Evolutionary conservation across 2,888 invertebrate species (phyloP), one percentile per base, ranked within the genome.

Genomic region (Agriopis marginaria): DNA sequence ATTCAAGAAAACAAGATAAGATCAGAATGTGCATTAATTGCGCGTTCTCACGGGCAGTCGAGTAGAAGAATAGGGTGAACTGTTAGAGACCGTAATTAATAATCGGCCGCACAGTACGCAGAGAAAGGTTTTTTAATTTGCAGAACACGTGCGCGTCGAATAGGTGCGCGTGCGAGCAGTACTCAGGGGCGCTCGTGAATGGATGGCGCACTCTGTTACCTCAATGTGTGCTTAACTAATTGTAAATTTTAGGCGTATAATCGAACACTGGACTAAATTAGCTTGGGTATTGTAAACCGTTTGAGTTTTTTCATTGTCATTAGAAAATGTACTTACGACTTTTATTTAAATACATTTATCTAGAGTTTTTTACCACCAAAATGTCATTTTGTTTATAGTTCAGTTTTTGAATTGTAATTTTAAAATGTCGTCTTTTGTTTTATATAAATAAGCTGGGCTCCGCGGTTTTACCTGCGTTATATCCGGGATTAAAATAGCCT

Each of bases 81-180:
- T 32, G 84, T 80, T 47, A 12, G 47, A 49, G 59, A 81, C 82
- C 83, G 86, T 91, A 87, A 91, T 90, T 90, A 91, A 91, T 89
- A 89, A 86, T 85, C 85, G 83, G 82, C 79, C 82, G 78, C 80
- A 75, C 78, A 73, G 81, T 79, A 81, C 63, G 64, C 64, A 71
- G 68, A 83, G 61, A 90, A 90, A 89, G 88, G 88, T 88, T 91
- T 92, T 23, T 91, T 90, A 92, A 92, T 93, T 93, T 89, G 87
- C 86, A 77, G 74, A 79, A 83, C 93, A 91, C 93, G 93, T 91
- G 93, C 91, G 81, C 81, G 80, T 68, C 90, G 88, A 89, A 90
- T 87, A 86, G 88, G 77, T 91, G 89, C 92, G 93, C 90, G 93
- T 85, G 79, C 74, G 70, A 49, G 14, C 55, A n/a, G 23, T 51